Percentiles rank a stretch among this genome's conserved stretches.
These are phyloP conservation scores for Altica lythri DNA, from an alignment of 2,888 invertebrate species.

Conservation along the genomic window DNA sequence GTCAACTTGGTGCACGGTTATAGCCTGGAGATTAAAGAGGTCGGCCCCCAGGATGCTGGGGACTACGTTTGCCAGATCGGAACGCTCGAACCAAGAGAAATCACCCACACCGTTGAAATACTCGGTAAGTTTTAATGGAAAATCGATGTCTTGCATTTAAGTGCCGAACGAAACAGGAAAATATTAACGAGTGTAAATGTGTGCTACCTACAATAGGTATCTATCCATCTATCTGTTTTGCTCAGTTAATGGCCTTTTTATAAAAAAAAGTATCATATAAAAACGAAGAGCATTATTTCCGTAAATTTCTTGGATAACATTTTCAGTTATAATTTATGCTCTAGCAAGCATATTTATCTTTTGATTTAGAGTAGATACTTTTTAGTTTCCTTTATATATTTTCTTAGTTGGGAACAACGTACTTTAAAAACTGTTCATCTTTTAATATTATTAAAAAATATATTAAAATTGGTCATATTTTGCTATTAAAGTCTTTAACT, in stretches of 20 bases:
- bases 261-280: slow-evolving; percentile 4
- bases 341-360: too few species aligned
- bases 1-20: slow-evolving; percentile 67
- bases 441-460: too few species aligned
- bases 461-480: too few species aligned
- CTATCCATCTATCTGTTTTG: slow-evolving; percentile 2
- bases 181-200: slow-evolving; percentile 12
- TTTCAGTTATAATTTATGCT: too few species aligned
- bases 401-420: too few species aligned
- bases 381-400: too few species aligned
- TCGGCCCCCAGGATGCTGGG: slow-evolving; percentile 68
- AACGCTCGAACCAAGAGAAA: slow-evolving; percentile 67
- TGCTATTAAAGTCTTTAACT: too few species aligned
- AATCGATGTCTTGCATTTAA: slow-evolving; percentile 34
- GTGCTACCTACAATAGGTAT: slow-evolving; percentile 5
- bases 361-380: too few species aligned
- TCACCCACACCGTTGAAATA: slow-evolving; percentile 70
- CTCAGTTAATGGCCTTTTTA: slow-evolving; percentile 8
- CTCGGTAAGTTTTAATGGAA: slow-evolving; percentile 61
- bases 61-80: slow-evolving; percentile 73
- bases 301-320: too few species aligned
- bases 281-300: too few species aligned
- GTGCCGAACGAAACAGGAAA: slow-evolving; percentile 19
- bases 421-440: too few species aligned
- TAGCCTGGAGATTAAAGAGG: slow-evolving; percentile 68